These are phyloP conservation scores for Rhyzopertha dominica DNA, from an alignment of 1,140 invertebrate genomes.

Conservation along the genomic window DNA sequence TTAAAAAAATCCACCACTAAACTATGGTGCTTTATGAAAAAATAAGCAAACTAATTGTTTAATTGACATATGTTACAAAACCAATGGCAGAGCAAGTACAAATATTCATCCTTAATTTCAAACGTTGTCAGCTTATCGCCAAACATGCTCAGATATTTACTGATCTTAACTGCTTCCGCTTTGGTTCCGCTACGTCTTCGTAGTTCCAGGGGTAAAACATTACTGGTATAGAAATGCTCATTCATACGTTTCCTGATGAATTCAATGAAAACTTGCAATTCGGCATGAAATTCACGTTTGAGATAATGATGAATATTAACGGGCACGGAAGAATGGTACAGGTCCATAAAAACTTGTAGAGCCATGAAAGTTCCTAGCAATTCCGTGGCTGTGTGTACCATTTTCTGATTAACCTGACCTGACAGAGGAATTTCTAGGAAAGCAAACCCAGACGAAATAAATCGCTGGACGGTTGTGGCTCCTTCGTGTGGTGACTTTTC, in stretches of 20 bases:
- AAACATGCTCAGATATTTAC: slow-evolving; percentile 21
- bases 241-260: slow-evolving; percentile 26
- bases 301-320: slow-evolving; percentile 19
- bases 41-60: slow-evolving; percentile 15
- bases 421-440: slow-evolving; percentile 24
- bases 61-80: slow-evolving; percentile 30
- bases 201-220: not conserved
- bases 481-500: slow-evolving; percentile 23
- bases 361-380: slow-evolving; percentile 25
- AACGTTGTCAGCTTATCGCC: slow-evolving; percentile 13
- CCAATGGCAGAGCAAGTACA: slow-evolving; percentile 25
- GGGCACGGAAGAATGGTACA: slow-evolving; percentile 12
- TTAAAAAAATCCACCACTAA: not conserved
- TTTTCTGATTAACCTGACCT: slow-evolving; percentile 18
- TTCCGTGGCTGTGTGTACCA: slow-evolving; percentile 23
- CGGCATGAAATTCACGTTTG: slow-evolving; percentile 23
- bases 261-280: slow-evolving; percentile 32
- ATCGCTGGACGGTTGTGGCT: slow-evolving; percentile 15
- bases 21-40: not conserved
- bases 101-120: slow-evolving; percentile 19
- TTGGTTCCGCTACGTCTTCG: slow-evolving; percentile 3
- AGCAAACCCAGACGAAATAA: not conserved
- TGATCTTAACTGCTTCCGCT: slow-evolving; percentile 22
- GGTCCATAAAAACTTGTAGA: slow-evolving; percentile 24
- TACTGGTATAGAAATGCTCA: slow-evolving; percentile 10